phyloP scores from a whole-genome alignment of 1,140 invertebrate genomes.

The Papilio helenus region DNA sequence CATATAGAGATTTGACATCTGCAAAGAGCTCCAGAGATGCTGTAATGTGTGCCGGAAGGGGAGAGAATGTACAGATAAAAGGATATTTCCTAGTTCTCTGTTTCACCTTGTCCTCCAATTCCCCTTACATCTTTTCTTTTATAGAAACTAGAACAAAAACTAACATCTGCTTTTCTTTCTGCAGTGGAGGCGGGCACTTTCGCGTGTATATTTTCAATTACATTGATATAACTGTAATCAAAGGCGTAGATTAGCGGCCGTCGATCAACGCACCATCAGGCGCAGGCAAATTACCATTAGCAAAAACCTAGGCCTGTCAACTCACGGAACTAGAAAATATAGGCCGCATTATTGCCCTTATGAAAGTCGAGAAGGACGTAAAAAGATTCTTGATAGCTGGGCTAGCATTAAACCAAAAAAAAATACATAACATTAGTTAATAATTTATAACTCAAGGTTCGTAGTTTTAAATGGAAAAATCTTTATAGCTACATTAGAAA shows the following conservation, averaged over 20 bases:
- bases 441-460: neutral
- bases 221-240: slow-evolving; percentile 40
- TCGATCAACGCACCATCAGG: slow-evolving; percentile 45
- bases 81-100: too few relatives aligned
- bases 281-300: slow-evolving; percentile 43
- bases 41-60: too few relatives aligned
- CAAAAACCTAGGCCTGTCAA: slow-evolving; percentile 43
- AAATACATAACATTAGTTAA: neutral
- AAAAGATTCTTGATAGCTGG: slow-evolving; percentile 35
- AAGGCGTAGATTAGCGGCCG: slow-evolving; percentile 41
- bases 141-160: neutral
- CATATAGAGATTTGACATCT: too few relatives aligned
- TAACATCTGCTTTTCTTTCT: neutral
- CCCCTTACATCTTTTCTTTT: too few relatives aligned
- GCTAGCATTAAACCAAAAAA: slow-evolving; percentile 1
- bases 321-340: slow-evolving; percentile 43
- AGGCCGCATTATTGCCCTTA: slow-evolving; percentile 42
- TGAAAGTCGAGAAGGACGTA: slow-evolving; percentile 41
- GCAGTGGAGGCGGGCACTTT: slow-evolving; percentile 1
- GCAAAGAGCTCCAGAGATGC: too few relatives aligned
- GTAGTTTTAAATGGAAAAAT: neutral
- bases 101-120: too few relatives aligned
- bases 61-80: too few relatives aligned
- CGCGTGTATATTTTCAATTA: slow-evolving; percentile 41
- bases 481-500: neutral